Conservation (phyloP, 35 echinoderm and acorn worm species). For the Strongylocentrotus purpuratus region DNA sequence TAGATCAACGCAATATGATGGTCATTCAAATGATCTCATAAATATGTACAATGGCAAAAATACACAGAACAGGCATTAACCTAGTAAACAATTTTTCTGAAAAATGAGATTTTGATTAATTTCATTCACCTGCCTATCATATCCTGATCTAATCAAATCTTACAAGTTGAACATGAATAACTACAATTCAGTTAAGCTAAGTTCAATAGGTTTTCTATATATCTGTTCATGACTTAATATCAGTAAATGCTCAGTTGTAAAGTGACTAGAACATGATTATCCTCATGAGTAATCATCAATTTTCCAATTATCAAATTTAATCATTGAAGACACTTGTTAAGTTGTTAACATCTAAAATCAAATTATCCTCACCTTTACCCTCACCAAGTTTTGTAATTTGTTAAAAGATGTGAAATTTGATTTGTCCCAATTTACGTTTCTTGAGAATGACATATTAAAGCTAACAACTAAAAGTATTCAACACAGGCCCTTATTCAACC, state of each 20-base stretch:
- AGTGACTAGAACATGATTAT: neutral
- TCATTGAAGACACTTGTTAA: too few species aligned
- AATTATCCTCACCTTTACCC: too few species aligned
- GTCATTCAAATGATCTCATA: neutral
- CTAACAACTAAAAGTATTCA: too few species aligned
- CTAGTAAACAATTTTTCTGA: neutral
- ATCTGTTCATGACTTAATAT: too few species aligned
- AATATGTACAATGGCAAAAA: neutral
- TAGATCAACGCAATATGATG: neutral
- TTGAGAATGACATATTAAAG: too few species aligned
- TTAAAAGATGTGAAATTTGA: too few species aligned
- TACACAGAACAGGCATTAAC: neutral
- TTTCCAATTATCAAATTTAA: too few species aligned
- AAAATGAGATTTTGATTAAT: neutral
- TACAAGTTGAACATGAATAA: neutral
- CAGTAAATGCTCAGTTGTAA: neutral
- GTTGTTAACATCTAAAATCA: too few species aligned
- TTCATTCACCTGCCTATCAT: neutral
- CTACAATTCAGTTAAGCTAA: neutral
- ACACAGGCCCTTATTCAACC: too few species aligned
- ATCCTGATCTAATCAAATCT: neutral
- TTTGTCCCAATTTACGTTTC: too few species aligned
- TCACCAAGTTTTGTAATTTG: too few species aligned
- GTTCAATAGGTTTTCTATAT: too few species aligned
- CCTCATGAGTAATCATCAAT: neutral